Evolutionary conservation across 2,888 invertebrate species (phyloP).

Genomic region (Limnephilus rhombicus): DNA sequence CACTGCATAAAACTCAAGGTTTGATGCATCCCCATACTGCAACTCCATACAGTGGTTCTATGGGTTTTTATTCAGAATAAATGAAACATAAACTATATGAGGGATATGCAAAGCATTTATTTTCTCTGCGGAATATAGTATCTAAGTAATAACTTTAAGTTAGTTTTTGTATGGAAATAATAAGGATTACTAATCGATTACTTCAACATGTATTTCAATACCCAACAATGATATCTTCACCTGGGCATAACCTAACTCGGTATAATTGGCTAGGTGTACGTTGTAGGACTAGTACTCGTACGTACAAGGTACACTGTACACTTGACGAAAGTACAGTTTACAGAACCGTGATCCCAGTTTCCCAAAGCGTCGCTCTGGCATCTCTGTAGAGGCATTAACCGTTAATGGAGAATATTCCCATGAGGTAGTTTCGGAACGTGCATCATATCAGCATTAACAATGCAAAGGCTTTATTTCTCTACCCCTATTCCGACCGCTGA

Average conservation of each 20-base stretch:
- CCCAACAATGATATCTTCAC: background rate
- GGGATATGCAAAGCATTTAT: too few relatives aligned
- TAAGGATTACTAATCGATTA: too few relatives aligned
- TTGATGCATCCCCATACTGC: too few relatives aligned
- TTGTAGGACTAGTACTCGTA: background rate
- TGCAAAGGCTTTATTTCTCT: constrained; percentile 39
- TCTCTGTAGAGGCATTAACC: constrained; percentile 18
- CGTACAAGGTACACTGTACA: background rate
- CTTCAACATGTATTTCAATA: background rate
- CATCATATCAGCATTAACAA: constrained; percentile 43
- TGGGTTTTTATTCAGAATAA: too few relatives aligned
- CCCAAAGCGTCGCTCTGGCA: background rate
- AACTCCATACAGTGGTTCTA: too few relatives aligned
- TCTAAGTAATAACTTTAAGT: too few relatives aligned
- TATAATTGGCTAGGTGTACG: background rate
- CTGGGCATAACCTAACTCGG: background rate
- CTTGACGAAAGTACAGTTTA: constrained; percentile 14
- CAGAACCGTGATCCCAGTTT: constrained; percentile 17
- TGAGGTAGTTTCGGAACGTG: constrained; percentile 29
- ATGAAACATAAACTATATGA: too few relatives aligned
- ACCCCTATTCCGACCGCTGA: constrained; percentile 30
- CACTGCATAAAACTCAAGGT: too few relatives aligned
- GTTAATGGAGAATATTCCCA: constrained; percentile 40
- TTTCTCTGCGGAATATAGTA: too few relatives aligned
- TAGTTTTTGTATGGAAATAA: too few relatives aligned